phyloP scores from a whole-genome alignment of 2,888 invertebrate genomes.

The Vannuccia rotundouncinata region DNA sequence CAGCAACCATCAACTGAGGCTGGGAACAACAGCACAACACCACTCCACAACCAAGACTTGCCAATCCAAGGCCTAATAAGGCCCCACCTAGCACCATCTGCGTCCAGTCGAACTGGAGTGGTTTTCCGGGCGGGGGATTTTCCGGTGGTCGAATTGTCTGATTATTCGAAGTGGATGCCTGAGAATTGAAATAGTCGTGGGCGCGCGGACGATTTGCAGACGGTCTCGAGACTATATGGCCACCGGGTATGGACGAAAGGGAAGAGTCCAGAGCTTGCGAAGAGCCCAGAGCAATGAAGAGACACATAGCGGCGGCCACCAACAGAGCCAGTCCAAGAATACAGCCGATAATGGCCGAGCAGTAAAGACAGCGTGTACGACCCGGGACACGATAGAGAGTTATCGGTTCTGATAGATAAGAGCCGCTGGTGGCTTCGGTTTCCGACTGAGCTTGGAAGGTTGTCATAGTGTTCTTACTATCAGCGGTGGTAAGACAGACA shows the following conservation, averaged over 20 bases:
- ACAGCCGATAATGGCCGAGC: constrained; percentile 28
- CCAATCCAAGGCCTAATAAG: not conserved
- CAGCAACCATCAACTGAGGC: constrained; percentile 7
- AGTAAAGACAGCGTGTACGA: constrained; percentile 25
- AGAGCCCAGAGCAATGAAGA: constrained; percentile 11
- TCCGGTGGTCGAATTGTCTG: not conserved
- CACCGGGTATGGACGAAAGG: no score
- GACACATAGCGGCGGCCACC: constrained; percentile 28
- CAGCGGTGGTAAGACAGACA: not conserved
- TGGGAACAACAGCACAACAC: not conserved
- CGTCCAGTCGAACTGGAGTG: not conserved
- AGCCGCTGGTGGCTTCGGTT: not conserved
- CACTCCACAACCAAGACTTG: not conserved
- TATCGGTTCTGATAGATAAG: not conserved
- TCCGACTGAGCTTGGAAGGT: not conserved
- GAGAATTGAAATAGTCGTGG: not conserved
- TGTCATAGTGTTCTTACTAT: not conserved
- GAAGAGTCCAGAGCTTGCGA: not conserved
- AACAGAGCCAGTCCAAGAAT: constrained; percentile 28
- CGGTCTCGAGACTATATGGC: no score
- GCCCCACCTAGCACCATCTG: constrained; percentile 17
- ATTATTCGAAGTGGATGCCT: not conserved
- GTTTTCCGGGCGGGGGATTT: not conserved
- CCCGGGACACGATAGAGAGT: not conserved
- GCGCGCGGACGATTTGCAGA: not conserved